phyloP scores from a whole-genome alignment of 2,113 vertebrate genomes.

The Laterallus jamaicensis region DNA sequence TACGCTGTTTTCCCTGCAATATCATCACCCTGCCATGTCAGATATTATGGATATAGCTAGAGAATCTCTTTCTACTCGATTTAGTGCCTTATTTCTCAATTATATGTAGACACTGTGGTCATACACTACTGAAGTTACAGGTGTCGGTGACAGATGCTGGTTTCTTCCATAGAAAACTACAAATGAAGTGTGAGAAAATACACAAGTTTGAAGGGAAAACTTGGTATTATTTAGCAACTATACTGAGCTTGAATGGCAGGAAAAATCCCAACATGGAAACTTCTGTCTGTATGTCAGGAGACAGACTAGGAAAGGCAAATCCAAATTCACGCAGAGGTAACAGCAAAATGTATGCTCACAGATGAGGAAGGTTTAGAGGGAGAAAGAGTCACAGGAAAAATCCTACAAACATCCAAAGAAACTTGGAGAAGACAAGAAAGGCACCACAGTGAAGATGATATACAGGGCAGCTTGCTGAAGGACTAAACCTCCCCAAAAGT shows the following conservation, averaged over 20 bases:
- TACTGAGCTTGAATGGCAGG: not conserved
- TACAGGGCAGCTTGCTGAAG: not conserved
- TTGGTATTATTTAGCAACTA: not conserved
- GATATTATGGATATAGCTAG: not conserved
- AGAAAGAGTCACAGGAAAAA: not conserved
- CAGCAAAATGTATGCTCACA: not conserved
- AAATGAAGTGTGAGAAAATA: not conserved
- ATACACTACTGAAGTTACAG: not conserved
- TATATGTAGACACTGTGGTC: not conserved
- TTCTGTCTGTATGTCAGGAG: not conserved
- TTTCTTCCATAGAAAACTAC: not conserved
- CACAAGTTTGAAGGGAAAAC: not conserved
- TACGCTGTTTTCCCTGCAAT: not conserved
- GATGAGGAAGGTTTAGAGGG: not conserved
- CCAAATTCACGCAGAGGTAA: not conserved
- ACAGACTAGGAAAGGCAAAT: not conserved
- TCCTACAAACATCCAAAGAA: not conserved
- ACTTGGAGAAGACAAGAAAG: not conserved
- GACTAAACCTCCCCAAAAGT: not conserved
- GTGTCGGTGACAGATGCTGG: not conserved
- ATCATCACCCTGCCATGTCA: not conserved
- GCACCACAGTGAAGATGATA: not conserved
- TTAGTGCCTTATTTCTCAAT: not conserved
- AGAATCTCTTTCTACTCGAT: not conserved
- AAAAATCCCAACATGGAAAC: not conserved